Conservation (phyloP, 2,888 invertebrate species). For the Cataglyphis livida region DNA sequence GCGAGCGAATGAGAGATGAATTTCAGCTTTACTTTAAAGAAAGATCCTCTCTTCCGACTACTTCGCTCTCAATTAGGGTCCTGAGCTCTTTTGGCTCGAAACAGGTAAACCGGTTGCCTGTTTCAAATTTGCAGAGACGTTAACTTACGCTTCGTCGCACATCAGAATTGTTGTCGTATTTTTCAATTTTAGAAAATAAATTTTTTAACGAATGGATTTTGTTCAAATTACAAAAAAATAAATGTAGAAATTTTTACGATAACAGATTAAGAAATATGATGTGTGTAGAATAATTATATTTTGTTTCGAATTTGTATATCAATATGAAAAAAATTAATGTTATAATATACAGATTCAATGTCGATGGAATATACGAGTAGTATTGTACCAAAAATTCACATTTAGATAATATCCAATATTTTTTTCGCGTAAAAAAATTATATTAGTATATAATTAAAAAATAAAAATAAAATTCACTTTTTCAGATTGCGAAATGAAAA, state of each 20-base stretch:
- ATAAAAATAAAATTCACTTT: not conserved
- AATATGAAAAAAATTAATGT: not conserved
- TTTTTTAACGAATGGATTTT: not conserved
- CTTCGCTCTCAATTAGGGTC: not conserved
- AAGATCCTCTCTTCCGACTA: not conserved
- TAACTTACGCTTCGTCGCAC: not conserved
- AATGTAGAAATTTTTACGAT: not conserved
- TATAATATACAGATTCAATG: not conserved
- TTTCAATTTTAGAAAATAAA: not conserved
- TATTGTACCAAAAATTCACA: not conserved
- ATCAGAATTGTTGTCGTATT: not conserved
- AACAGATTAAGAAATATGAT: not conserved
- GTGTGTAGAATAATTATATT: not conserved
- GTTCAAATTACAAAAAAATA: not conserved
- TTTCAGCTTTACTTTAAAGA: constrained; percentile 26
- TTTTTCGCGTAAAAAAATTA: not conserved
- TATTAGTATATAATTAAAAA: not conserved
- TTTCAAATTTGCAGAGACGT: not conserved
- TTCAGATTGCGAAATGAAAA: not conserved
- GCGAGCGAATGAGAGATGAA: not conserved
- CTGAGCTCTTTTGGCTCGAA: not conserved
- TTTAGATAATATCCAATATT: not conserved
- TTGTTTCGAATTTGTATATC: not conserved
- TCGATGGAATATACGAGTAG: not conserved
- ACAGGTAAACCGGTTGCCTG: not conserved